phyloP scores from a whole-genome alignment of 1,140 invertebrate species.

The Colletes gigas region DNA sequence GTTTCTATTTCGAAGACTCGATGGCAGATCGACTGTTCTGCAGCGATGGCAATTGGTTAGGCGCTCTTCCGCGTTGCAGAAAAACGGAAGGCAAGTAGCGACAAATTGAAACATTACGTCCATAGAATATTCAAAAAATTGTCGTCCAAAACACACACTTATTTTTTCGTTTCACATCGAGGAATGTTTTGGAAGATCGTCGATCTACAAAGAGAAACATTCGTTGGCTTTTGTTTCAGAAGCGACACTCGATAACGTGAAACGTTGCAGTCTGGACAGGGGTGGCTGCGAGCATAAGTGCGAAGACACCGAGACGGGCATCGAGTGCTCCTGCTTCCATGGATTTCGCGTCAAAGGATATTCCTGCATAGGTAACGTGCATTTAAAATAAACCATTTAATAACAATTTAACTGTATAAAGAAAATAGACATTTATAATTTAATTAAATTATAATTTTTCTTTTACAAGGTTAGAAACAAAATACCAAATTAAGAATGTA shows the following conservation, averaged over 20 bases:
- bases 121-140: too few relatives aligned
- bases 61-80: conserved; percentile 81
- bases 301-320: conserved; percentile 72
- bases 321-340: conserved; percentile 79
- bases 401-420: too few relatives aligned
- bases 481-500: too few relatives aligned
- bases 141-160: too few relatives aligned
- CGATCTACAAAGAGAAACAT: background rate
- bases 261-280: conserved; percentile 73
- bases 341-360: conserved; percentile 80
- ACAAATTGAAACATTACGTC: background rate
- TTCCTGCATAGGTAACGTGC: conserved; percentile 77
- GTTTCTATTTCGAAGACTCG: conserved; percentile 79
- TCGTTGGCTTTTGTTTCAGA: conserved; percentile 61
- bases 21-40: conserved; percentile 82
- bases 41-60: conserved; percentile 81
- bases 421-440: too few relatives aligned
- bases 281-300: conserved; percentile 80
- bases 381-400: background rate
- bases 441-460: too few relatives aligned
- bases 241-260: conserved; percentile 52
- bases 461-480: too few relatives aligned
- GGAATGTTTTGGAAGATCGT: background rate
- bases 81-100: conserved; percentile 70
- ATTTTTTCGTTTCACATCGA: too few relatives aligned